Conservation (phyloP, 1,140 invertebrate genomes). For the Leptonema lineaticorne region DNA sequence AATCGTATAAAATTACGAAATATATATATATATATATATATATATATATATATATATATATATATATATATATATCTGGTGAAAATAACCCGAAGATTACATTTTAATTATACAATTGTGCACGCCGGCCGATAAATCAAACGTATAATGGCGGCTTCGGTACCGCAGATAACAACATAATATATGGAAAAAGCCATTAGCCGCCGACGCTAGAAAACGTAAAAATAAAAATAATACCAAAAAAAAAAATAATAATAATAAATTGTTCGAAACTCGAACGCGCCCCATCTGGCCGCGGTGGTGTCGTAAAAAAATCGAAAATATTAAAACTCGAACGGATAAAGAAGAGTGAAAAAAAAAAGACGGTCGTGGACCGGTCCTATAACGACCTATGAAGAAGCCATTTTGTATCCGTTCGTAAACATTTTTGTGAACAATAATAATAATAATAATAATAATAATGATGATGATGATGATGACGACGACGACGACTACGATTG, state of each 20-base stretch:
- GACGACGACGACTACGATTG: too few relatives aligned
- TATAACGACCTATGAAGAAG: constrained; percentile 24
- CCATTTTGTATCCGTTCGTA: constrained; percentile 26
- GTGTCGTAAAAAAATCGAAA: neutral
- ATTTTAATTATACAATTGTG: constrained; percentile 30
- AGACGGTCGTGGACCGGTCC: neutral
- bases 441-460: too few relatives aligned
- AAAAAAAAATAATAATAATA: constrained; percentile 30
- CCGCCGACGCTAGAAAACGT: neutral
- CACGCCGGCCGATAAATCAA: constrained; percentile 25
- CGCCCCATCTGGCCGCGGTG: constrained; percentile 20
- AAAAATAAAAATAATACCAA: constrained; percentile 7
- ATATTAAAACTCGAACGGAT: neutral
- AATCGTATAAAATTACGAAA: constrained; percentile 23
- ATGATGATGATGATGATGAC: too few relatives aligned
- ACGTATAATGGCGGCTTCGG: constrained; percentile 18
- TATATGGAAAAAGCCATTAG: constrained; percentile 31
- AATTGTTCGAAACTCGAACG: constrained; percentile 15
- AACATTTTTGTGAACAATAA: too few relatives aligned
- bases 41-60: too few relatives aligned
- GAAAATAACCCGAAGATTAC: constrained; percentile 22
- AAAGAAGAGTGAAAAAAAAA: constrained; percentile 2
- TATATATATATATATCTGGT: too few relatives aligned
- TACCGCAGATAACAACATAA: constrained; percentile 28
- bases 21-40: too few relatives aligned